phyloP scores from a whole-genome alignment of 2,888 invertebrate genomes.

The Spatulosminthurus flaviceps region DNA sequence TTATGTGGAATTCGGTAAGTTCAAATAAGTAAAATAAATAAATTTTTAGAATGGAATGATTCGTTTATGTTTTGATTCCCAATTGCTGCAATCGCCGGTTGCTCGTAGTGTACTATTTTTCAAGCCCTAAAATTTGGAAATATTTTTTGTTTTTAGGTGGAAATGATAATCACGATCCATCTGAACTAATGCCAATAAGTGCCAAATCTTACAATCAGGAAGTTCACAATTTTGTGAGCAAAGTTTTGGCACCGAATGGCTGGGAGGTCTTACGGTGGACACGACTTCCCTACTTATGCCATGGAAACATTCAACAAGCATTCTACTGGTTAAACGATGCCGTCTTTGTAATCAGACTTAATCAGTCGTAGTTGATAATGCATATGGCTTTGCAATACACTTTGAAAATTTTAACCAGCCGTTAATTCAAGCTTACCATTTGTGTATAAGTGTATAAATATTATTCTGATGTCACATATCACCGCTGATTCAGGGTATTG shows the following conservation, averaged over 20 bases:
- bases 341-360: conserved; percentile 79
- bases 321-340: conserved; percentile 93
- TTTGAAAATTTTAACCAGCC: no score
- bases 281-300: conserved; percentile 93
- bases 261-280: conserved; percentile 86
- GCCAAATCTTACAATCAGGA: conserved; percentile 81
- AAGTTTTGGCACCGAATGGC: conserved; percentile 75
- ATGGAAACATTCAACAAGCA: conserved; percentile 91
- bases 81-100: no score
- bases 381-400: not conserved
- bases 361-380: conserved; percentile 6
- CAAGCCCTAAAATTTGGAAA: no score
- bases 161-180: conserved; percentile 71
- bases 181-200: conserved; percentile 75
- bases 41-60: no score
- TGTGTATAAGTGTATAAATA: no score
- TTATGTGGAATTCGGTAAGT: conserved; percentile 86
- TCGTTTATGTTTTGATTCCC: no score
- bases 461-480: no score
- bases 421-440: no score
- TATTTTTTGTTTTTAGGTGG: not conserved
- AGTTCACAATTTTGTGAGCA: conserved; percentile 74
- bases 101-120: no score
- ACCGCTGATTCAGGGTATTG: no score
- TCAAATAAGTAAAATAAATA: no score